phyloP scores from a whole-genome alignment of 2,113 vertebrate genomes.

The Pedetes capensis region DNA sequence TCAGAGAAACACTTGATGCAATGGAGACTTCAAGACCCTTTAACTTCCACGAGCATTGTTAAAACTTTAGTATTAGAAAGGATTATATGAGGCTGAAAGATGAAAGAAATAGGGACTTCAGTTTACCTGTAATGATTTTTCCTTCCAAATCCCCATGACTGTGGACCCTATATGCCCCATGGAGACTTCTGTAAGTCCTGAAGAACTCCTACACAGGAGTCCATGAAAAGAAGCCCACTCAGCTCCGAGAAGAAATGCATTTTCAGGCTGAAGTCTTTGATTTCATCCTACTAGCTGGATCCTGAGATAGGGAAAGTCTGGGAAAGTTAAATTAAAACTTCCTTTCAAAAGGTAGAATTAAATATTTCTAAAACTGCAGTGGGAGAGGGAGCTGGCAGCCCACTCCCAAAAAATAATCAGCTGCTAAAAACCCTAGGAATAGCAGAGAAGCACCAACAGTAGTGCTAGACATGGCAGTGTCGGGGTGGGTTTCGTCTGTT shows the following conservation, averaged over 20 bases:
- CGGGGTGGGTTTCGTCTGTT: too few relatives aligned
- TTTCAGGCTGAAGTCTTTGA: neutral
- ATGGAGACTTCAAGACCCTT: neutral
- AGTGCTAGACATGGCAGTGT: too few relatives aligned
- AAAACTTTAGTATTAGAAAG: neutral
- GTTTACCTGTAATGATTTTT: neutral
- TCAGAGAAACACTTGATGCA: neutral
- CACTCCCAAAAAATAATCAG: too few relatives aligned
- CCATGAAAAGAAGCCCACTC: too few relatives aligned
- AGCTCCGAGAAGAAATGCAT: neutral
- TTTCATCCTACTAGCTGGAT: neutral
- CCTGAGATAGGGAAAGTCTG: neutral
- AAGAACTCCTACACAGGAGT: neutral
- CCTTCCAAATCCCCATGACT: neutral
- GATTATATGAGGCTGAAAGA: neutral
- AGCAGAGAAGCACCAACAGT: too few relatives aligned
- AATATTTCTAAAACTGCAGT: slow-evolving; percentile 4
- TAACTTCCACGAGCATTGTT: neutral
- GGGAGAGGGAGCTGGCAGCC: too few relatives aligned
- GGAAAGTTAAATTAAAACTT: neutral
- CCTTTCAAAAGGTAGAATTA: neutral
- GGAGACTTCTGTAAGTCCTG: neutral
- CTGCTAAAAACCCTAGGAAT: too few relatives aligned
- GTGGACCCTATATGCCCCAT: neutral
- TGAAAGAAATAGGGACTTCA: neutral